Evolutionary conservation across 2,888 invertebrate genomes (phyloP).

Genomic region (Cataglyphis cursor): DNA sequence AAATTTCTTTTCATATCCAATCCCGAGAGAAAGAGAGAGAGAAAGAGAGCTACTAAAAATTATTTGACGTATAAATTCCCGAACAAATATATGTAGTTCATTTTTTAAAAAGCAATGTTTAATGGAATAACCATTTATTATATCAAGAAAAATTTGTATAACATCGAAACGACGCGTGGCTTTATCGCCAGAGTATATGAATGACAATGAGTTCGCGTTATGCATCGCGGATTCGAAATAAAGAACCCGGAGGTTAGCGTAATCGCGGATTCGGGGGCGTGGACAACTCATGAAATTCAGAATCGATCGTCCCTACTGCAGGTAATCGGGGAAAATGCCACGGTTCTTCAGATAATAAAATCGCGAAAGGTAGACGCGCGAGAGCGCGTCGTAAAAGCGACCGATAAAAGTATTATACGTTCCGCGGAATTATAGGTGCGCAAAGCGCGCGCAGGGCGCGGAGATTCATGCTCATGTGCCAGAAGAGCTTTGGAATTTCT

Average conservation of each 20-base stretch:
- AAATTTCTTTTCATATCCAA: not conserved
- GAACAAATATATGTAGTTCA: not conserved
- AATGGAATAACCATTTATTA: not conserved
- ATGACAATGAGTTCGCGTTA: not conserved
- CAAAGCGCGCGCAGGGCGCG: not conserved
- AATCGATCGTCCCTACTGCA: slow-evolving; percentile 53
- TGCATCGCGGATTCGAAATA: slow-evolving; percentile 8
- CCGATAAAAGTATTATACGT: slow-evolving; percentile 61
- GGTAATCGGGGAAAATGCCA: slow-evolving; percentile 50
- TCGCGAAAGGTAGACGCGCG: slow-evolving; percentile 55
- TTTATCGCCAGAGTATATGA: not conserved
- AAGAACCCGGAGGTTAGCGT: not conserved
- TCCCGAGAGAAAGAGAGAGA: not conserved
- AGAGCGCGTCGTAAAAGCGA: slow-evolving; percentile 54
- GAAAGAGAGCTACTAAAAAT: not conserved
- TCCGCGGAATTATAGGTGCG: slow-evolving; percentile 45
- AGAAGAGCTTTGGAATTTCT: slow-evolving; percentile 36
- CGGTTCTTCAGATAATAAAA: slow-evolving; percentile 59
- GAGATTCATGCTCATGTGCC: slow-evolving; percentile 44
- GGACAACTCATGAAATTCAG: slow-evolving; percentile 43
- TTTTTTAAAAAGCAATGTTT: not conserved
- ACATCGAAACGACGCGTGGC: not conserved
- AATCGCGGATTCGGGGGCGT: slow-evolving; percentile 6
- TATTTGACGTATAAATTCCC: not conserved
- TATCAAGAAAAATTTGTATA: not conserved